Evolutionary conservation across 1,140 invertebrate genomes (phyloP).

Genomic region (Holcopasites calliopsidis): DNA sequence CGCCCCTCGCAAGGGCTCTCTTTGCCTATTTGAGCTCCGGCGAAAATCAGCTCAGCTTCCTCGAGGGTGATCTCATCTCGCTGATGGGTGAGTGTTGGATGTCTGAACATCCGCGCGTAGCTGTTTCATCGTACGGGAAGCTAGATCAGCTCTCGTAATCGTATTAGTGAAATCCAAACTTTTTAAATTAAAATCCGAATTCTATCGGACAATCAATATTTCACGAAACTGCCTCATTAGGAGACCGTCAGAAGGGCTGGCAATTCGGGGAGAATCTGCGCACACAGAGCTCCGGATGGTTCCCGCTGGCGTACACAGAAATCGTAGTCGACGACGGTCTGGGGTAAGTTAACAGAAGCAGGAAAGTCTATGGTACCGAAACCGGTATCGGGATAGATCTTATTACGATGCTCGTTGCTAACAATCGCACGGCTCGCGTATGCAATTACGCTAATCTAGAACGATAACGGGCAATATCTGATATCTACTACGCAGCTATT

Average conservation of each 20-base stretch:
- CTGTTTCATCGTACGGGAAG: neutral
- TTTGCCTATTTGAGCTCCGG: slow-evolving; percentile 94
- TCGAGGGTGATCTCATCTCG: slow-evolving; percentile 93
- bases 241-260: slow-evolving; percentile 95
- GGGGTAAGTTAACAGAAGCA: slow-evolving; percentile 57
- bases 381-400: slow-evolving; percentile 26
- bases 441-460: slow-evolving; percentile 45
- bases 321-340: slow-evolving; percentile 82
- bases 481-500: slow-evolving; percentile 32
- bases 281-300: slow-evolving; percentile 95
- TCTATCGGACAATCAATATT: no score
- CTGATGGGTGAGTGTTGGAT: slow-evolving; percentile 84
- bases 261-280: slow-evolving; percentile 96
- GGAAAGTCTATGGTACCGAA: slow-evolving; percentile 14
- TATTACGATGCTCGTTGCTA: slow-evolving; percentile 33
- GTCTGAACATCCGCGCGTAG: neutral
- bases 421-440: slow-evolving; percentile 34
- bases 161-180: neutral
- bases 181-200: no score
- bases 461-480: slow-evolving; percentile 32
- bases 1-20: slow-evolving; percentile 88
- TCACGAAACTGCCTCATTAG: slow-evolving; percentile 65
- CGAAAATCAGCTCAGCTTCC: slow-evolving; percentile 95
- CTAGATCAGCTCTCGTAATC: neutral
- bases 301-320: slow-evolving; percentile 95